Evolutionary conservation across 2,888 invertebrate genomes (phyloP), one percentile per base, ranked within the genome.

Genomic region (Prosopocoilus inquinatus): DNA sequence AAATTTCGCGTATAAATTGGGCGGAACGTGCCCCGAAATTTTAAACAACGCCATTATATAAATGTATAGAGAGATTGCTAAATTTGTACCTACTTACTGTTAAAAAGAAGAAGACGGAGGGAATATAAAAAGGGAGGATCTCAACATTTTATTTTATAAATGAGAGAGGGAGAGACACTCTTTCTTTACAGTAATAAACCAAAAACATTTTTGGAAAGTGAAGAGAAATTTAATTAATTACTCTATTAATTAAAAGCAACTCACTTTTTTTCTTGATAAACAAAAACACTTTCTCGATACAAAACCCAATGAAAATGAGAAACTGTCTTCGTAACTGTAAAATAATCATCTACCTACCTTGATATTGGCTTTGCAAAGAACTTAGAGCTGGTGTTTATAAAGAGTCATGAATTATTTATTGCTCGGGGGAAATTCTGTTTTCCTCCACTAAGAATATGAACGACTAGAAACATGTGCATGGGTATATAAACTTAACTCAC

Each of bases 351-450:
- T 62, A 61, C 63, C 55, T 39, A 60, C 57, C n/a, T n/a, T n/a
- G n/a, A 59, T 60, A 57, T 58, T 57, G 38, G 46, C 12, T 44
- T 28, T 43, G 38, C 16, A 28, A 32, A 38, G 48, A 43, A 52
- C 32, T 32, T 44, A 38, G 28, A 47, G 48, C 48, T 55, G 58
- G 62, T 63, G 64, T 67, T 66, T 67, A 64, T 59, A 62, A 66
- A 64, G 61, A 63, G 57, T 65, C 67, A 70, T 70, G 70, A 69
- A 70, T 69, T 68, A 70, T 70, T 68, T 67, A 70, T 70, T 63
- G 64, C 69, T 66, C 70, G 54, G 59, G 70, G 70, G 70, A 70
- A 70, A 70, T 70, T 67, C 65, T 28, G 20, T 28, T 28, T 28
- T 28, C 20, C 20, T 28, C 20, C 20, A 28, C 20, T 28, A 28